These are phyloP conservation scores for Paedocypris sp. DNA, from an alignment of 2,113 vertebrate genomes.

Conservation along the genomic window DNA sequence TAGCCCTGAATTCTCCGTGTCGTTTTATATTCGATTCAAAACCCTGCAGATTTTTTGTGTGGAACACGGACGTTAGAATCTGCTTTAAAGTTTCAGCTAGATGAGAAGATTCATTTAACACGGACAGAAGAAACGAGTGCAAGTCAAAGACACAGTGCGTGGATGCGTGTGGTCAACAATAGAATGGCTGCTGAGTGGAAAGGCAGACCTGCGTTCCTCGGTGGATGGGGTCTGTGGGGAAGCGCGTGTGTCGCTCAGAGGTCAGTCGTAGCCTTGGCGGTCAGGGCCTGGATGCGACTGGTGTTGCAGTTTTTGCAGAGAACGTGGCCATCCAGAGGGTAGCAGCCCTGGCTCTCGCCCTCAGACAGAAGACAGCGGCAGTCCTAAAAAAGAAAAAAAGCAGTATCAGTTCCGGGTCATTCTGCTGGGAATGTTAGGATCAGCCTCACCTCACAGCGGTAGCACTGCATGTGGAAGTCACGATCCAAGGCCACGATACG, in stretches of 20 bases:
- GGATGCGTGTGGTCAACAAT: not conserved
- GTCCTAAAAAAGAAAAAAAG: no score
- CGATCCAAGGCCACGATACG: slow-evolving; percentile 95
- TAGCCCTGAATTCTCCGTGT: no score
- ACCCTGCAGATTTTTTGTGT: no score
- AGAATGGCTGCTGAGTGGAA: not conserved
- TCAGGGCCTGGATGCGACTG: slow-evolving; percentile 84
- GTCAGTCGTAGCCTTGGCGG: slow-evolving; percentile 95
- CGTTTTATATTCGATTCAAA: no score
- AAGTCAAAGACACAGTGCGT: not conserved
- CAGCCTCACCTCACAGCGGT: slow-evolving; percentile 82
- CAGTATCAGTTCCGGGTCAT: no score
- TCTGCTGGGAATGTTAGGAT: no score
- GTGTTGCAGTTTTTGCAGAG: slow-evolving; percentile 97
- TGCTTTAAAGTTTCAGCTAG: no score
- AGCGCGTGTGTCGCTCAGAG: slow-evolving; percentile 64
- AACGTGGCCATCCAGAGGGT: slow-evolving; percentile 92
- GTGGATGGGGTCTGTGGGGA: slow-evolving; percentile 26
- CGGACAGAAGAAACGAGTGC: not conserved
- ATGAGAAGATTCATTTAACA: not conserved
- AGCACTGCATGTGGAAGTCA: slow-evolving; percentile 95
- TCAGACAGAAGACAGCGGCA: slow-evolving; percentile 89
- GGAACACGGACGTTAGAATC: no score
- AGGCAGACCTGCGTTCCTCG: slow-evolving; percentile 14
- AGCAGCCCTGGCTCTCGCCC: slow-evolving; percentile 96